Evolutionary conservation across 2,113 vertebrate genomes (phyloP).

Genomic region (Ctenodactylus gundi): DNA sequence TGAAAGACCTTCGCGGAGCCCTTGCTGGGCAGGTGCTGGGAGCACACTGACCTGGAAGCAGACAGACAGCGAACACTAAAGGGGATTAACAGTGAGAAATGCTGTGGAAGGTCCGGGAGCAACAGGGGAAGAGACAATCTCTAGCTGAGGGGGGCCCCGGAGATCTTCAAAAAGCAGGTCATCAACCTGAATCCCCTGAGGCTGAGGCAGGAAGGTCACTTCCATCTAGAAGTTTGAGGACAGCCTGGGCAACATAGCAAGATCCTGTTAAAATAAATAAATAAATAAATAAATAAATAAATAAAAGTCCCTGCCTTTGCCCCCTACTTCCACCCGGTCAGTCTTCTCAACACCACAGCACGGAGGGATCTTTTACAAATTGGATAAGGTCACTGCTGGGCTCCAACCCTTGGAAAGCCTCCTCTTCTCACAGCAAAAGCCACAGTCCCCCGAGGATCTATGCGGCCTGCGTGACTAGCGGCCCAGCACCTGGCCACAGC

Average conservation of each 20-base stretch:
- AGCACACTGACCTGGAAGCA: background rate
- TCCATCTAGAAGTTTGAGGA: no score
- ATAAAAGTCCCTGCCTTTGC: no score
- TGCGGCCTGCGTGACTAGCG: background rate
- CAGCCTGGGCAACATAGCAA: no score
- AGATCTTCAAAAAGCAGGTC: background rate
- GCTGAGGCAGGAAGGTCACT: background rate
- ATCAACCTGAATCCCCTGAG: background rate
- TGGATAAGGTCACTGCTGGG: background rate
- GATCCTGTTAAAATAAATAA: no score
- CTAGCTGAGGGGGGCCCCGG: background rate
- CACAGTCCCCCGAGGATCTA: background rate
- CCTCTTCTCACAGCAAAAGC: background rate
- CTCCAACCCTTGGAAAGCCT: background rate
- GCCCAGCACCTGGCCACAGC: background rate
- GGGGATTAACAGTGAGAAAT: background rate
- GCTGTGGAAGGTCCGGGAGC: background rate
- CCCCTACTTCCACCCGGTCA: no score
- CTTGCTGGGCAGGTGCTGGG: background rate
- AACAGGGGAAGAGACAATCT: background rate
- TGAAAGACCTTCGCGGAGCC: background rate
- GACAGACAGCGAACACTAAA: accelerated
- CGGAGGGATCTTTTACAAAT: background rate
- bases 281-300: no score
- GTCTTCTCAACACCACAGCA: background rate